Conservation (phyloP, 2,113 vertebrate species). For the Meleagris gallopavo region DNA sequence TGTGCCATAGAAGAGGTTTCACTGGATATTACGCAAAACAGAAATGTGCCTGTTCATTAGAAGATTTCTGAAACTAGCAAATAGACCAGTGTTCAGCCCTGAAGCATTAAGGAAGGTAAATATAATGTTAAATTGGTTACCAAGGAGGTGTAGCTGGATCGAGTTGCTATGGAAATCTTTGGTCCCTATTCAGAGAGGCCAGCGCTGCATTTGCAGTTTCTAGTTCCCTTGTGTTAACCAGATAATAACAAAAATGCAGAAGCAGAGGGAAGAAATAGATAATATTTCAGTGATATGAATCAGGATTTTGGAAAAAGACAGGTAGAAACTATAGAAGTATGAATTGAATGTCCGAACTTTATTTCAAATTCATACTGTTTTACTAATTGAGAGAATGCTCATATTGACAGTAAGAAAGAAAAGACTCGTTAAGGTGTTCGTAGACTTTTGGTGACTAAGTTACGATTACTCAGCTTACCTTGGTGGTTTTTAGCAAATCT, state of each 20-base stretch:
- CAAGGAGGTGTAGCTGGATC: conserved; percentile 33
- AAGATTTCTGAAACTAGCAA: conserved; percentile 6
- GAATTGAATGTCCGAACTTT: neutral
- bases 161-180: conserved; percentile 67
- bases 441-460: neutral
- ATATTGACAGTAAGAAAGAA: neutral
- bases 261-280: neutral
- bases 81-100: conserved; percentile 23
- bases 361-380: neutral
- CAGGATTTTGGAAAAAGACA: neutral
- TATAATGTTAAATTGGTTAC: conserved; percentile 57
- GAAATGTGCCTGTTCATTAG: neutral
- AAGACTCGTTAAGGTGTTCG: neutral
- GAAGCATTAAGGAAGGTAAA: conserved; percentile 37
- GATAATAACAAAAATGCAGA: neutral
- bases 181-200: neutral
- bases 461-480: neutral
- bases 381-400: neutral
- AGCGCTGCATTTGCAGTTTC: conserved; percentile 5
- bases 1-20: neutral
- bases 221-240: neutral
- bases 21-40: conserved; percentile 4
- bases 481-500: neutral
- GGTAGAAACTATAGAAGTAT: neutral
- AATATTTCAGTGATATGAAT: too few relatives aligned